phyloP scores from a whole-genome alignment of 2,888 invertebrate genomes.

The Leistus spinibarbis region DNA sequence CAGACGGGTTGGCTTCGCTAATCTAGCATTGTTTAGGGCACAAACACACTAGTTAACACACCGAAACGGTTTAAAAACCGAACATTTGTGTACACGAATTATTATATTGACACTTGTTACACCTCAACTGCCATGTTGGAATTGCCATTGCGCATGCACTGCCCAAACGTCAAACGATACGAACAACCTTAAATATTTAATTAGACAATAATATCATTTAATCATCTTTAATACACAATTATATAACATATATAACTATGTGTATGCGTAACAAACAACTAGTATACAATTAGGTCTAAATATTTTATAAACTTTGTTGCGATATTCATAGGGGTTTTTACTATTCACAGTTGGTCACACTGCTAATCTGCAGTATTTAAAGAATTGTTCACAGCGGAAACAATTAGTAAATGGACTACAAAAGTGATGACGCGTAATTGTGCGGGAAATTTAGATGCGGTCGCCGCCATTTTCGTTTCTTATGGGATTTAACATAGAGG shows the following conservation, averaged over 20 bases:
- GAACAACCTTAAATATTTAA: neutral
- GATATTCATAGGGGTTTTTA: neutral
- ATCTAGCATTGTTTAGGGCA: neutral
- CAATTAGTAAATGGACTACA: no score
- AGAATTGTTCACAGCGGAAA: no score
- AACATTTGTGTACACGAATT: constrained; percentile 21
- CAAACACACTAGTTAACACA: constrained; percentile 11
- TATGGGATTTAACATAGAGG: no score
- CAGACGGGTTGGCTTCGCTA: neutral
- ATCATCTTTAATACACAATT: neutral
- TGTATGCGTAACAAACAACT: neutral
- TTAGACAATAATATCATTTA: neutral
- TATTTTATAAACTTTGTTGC: neutral
- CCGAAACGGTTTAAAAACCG: neutral
- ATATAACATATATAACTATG: neutral
- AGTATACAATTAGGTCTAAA: neutral
- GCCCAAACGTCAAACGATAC: neutral
- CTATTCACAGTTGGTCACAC: neutral
- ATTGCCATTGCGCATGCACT: constrained; percentile 33
- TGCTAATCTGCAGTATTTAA: no score
- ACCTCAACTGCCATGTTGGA: constrained; percentile 47
- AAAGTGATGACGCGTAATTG: no score
- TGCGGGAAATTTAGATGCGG: no score
- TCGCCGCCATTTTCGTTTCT: no score
- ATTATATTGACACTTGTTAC: constrained; percentile 51